phyloP scores from a whole-genome alignment of 2,797 vertebrate genomes.

The Buceros bicornis region DNA sequence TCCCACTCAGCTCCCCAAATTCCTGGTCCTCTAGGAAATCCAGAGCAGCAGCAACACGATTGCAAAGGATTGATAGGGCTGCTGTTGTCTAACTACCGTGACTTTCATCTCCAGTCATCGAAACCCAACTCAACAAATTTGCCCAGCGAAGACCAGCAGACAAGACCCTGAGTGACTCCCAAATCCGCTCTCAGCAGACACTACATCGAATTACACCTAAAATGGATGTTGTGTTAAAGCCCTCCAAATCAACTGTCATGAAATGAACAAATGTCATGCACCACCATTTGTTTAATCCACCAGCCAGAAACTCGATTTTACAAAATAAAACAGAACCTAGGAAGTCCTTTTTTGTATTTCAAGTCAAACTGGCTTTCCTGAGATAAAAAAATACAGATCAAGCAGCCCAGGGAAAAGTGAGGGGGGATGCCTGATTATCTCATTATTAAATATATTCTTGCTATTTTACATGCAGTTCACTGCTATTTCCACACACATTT shows the following conservation, averaged over 20 bases:
- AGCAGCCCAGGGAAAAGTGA: neutral
- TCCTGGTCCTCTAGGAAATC: neutral
- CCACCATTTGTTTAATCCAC: neutral
- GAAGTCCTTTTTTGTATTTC: neutral
- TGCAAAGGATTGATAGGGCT: neutral
- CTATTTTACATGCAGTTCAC: neutral
- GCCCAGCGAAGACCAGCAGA: neutral
- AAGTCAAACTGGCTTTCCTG: neutral
- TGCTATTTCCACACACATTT: neutral
- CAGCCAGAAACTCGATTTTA: neutral
- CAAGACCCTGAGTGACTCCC: accelerated
- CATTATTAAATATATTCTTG: neutral
- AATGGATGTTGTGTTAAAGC: neutral
- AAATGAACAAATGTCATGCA: neutral
- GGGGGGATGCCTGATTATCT: neutral
- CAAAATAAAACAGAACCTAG: neutral
- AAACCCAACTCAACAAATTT: neutral
- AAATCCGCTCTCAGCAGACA: neutral
- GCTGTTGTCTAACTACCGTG: neutral
- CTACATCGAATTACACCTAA: neutral
- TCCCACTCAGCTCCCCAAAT: neutral
- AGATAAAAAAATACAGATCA: neutral
- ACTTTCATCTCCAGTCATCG: neutral
- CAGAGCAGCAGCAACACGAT: neutral
- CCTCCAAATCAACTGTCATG: neutral